phyloP scores from a whole-genome alignment of 2,888 invertebrate species.

The Serrognathus titanus region DNA sequence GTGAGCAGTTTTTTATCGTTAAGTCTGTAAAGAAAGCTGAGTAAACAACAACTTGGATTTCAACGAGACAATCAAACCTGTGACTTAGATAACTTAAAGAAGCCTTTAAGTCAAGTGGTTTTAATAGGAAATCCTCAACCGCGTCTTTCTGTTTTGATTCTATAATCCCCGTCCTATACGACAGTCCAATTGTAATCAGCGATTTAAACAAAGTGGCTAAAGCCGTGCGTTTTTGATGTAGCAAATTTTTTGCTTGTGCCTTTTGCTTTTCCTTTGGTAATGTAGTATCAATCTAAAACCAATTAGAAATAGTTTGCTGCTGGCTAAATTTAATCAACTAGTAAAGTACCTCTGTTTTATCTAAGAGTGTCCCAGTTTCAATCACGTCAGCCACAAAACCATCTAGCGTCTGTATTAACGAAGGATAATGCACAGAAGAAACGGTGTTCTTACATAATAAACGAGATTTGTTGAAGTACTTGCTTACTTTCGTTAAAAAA shows the following conservation, averaged over 20 bases:
- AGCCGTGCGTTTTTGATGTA: constrained; percentile 81
- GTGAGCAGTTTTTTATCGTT: constrained; percentile 50
- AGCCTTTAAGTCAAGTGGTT: constrained; percentile 68
- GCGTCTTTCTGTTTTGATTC: constrained; percentile 54
- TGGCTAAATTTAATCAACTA: not conserved
- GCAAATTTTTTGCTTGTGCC: constrained; percentile 73
- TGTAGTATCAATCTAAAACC: constrained; percentile 53
- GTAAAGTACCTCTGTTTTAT: constrained; percentile 57
- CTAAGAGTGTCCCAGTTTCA: constrained; percentile 66
- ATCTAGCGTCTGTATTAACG: constrained; percentile 62
- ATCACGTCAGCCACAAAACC: constrained; percentile 64
- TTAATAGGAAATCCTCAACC: constrained; percentile 58
- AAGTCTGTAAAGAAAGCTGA: constrained; percentile 39
- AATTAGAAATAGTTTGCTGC: not conserved
- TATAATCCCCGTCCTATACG: constrained; percentile 75
- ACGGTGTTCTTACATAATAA: constrained; percentile 64
- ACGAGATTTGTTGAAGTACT: constrained; percentile 58
- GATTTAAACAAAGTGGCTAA: constrained; percentile 83
- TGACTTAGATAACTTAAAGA: constrained; percentile 55
- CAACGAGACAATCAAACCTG: constrained; percentile 20
- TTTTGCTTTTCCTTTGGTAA: constrained; percentile 70
- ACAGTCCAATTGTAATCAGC: constrained; percentile 71
- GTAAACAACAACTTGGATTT: not conserved
- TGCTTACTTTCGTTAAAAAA: constrained; percentile 18
- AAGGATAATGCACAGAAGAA: constrained; percentile 55